A percentile compares a stretch with the other conserved stretches of the same genome.
These are phyloP conservation scores for Rhynchophorus ferrugineus DNA, from an alignment of 1,140 invertebrate species.

Conservation along the genomic window DNA sequence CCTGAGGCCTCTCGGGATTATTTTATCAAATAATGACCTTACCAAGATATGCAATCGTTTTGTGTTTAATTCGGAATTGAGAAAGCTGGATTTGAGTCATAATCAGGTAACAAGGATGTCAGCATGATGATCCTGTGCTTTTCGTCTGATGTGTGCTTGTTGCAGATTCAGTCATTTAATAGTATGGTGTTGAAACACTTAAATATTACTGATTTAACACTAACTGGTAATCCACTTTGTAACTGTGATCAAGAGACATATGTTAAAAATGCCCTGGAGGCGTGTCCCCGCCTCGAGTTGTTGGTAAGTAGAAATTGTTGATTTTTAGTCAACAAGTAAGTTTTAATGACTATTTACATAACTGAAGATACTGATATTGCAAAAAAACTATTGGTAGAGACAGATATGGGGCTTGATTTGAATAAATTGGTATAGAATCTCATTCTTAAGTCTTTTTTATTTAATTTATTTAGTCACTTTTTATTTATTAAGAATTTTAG, in stretches of 20 bases:
- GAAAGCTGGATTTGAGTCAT: slow-evolving; percentile 42
- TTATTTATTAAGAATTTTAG: too few species aligned
- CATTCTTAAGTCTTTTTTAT: too few species aligned
- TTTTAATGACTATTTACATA: too few species aligned
- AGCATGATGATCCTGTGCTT: too few species aligned
- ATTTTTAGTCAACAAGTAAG: too few species aligned
- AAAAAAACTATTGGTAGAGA: too few species aligned
- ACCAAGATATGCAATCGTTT: slow-evolving; percentile 38
- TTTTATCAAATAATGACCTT: slow-evolving; percentile 43
- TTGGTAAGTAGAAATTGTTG: too few species aligned
- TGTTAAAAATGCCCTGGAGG: slow-evolving; percentile 54
- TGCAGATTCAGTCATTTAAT: slow-evolving; percentile 59
- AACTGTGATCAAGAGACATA: slow-evolving; percentile 62
- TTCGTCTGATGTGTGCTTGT: too few species aligned
- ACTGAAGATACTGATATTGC: too few species aligned
- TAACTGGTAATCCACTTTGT: slow-evolving; percentile 74
- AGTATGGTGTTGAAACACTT: slow-evolving; percentile 60
- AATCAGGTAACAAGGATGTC: slow-evolving; percentile 38
- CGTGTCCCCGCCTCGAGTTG: slow-evolving; percentile 30
- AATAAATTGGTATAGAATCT: too few species aligned
- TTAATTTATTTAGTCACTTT: too few species aligned
- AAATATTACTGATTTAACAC: slow-evolving; percentile 59
- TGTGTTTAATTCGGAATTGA: slow-evolving; percentile 38
- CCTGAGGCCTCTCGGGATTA: slow-evolving; percentile 37
- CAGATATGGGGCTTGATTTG: too few species aligned